Evolutionary conservation across 1,140 invertebrate species (phyloP).

Genomic region (Nasonia vitripennis): DNA sequence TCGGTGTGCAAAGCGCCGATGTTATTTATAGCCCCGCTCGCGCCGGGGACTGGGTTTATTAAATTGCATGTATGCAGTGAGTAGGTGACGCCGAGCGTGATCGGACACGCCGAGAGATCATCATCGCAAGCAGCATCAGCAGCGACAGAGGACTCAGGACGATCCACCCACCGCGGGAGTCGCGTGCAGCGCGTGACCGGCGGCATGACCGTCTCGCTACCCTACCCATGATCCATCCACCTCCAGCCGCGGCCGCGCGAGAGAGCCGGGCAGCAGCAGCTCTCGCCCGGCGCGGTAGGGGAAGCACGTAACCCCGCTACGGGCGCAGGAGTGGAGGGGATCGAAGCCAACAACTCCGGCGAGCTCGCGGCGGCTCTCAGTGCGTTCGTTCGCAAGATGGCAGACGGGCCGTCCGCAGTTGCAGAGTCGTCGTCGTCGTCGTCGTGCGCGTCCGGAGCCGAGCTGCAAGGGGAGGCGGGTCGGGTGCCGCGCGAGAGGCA

Average conservation of each 20-base stretch:
- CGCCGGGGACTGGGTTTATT: too few relatives aligned
- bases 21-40: too few relatives aligned
- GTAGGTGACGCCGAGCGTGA: too few relatives aligned
- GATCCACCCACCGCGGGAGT: too few relatives aligned
- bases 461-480: slow-evolving; percentile 49
- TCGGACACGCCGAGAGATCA: too few relatives aligned
- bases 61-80: too few relatives aligned
- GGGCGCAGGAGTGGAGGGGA: background rate
- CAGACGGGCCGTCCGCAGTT: slow-evolving; percentile 67
- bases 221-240: too few relatives aligned
- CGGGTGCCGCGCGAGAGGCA: slow-evolving; percentile 64
- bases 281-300: slow-evolving; percentile 4
- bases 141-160: too few relatives aligned
- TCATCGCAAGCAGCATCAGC: too few relatives aligned
- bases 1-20: too few relatives aligned
- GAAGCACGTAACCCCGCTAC: background rate
- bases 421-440: slow-evolving; percentile 54
- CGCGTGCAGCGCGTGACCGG: background rate
- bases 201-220: background rate
- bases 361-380: slow-evolving; percentile 41
- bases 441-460: background rate
- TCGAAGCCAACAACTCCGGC: background rate
- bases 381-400: slow-evolving; percentile 69
- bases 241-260: too few relatives aligned
- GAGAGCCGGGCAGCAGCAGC: background rate